Evolutionary conservation across 2,113 vertebrate species (phyloP).

Genomic region (Phalacrocorax aristotelis): DNA sequence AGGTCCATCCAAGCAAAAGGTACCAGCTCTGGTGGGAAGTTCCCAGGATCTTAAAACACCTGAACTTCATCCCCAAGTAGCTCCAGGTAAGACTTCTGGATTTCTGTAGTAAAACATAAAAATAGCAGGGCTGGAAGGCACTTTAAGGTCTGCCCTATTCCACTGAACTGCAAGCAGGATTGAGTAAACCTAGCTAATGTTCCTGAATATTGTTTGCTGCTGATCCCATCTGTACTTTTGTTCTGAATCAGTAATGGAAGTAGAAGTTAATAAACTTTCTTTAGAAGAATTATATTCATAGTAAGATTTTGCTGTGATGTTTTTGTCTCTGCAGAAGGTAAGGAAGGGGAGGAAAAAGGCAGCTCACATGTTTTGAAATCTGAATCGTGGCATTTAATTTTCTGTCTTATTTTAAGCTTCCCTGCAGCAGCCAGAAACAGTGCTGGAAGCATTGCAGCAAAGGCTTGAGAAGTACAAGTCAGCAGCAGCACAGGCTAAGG

Average conservation of each 20-base stretch:
- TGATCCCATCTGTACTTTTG: background rate
- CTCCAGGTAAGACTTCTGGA: constrained; percentile 1
- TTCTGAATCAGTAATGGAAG: background rate
- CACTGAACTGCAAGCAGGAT: background rate
- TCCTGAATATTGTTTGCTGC: background rate
- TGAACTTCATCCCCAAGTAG: constrained; percentile 19
- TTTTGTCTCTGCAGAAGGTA: background rate
- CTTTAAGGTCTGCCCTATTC: background rate
- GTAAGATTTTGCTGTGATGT: background rate
- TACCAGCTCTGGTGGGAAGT: background rate
- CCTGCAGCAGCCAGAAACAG: constrained; percentile 76
- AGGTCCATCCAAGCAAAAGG: background rate
- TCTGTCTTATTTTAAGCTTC: constrained; percentile 34
- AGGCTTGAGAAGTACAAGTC: constrained; percentile 87
- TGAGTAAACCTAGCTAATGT: background rate
- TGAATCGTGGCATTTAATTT: background rate
- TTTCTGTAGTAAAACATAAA: background rate
- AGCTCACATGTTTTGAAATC: background rate
- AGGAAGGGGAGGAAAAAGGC: background rate
- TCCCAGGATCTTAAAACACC: constrained; percentile 6
- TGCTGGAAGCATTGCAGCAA: constrained; percentile 90
- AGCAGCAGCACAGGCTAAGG: constrained; percentile 86
- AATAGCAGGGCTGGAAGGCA: background rate
- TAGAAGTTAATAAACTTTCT: background rate
- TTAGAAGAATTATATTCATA: background rate